Percentiles rank a stretch among this genome's conserved stretches.
phyloP scores from a whole-genome alignment of 2,888 invertebrate species.

The Drosophila planitibia region DNA sequence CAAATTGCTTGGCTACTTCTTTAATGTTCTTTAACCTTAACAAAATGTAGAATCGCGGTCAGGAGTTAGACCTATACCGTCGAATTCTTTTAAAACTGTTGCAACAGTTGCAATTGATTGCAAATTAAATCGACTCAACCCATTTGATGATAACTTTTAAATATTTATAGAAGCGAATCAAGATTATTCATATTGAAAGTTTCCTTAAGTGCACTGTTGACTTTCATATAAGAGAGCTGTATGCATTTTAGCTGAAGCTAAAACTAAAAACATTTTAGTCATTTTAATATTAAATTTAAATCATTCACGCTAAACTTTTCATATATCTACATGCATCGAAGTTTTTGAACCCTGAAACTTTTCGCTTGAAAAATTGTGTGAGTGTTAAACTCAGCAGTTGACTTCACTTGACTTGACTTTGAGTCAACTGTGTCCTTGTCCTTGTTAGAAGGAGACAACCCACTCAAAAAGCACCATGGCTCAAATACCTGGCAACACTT shows the following conservation, averaged over 20 bases:
- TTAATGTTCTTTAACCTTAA: constrained; percentile 41
- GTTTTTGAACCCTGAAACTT: not conserved
- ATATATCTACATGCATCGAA: not conserved
- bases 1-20: constrained; percentile 47
- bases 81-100: constrained; percentile 1
- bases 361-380: constrained; percentile 1
- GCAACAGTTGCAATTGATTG: constrained; percentile 13
- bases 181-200: not conserved
- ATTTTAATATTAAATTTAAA: not conserved
- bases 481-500: constrained; percentile 28
- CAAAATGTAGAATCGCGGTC: constrained; percentile 51
- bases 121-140: not conserved
- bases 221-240: not conserved
- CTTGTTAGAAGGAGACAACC: constrained; percentile 12
- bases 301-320: not conserved
- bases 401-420: constrained; percentile 8
- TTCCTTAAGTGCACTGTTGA: not conserved
- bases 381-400: constrained; percentile 17
- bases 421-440: constrained; percentile 21
- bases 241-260: not conserved
- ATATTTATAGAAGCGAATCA: not conserved
- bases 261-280: not conserved
- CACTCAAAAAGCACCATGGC: not conserved
- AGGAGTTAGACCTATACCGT: not conserved
- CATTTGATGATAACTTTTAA: not conserved